Evolutionary conservation across 2,797 vertebrate species (phyloP), one percentile per base, ranked within the genome.

Genomic region (Danio choprae): DNA sequence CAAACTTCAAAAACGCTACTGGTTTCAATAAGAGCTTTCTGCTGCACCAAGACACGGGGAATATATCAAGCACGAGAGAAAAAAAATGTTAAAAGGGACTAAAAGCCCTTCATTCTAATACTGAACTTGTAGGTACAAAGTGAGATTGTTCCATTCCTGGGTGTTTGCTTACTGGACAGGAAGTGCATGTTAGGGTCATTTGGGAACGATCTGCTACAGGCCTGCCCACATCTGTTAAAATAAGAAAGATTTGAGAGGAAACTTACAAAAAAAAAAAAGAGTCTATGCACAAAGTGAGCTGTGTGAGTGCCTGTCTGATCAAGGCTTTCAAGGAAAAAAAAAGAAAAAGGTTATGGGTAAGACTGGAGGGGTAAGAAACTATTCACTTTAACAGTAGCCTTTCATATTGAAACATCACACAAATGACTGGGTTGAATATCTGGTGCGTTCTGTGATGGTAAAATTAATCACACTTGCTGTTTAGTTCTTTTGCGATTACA

Each of bases 211-310:
- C 86, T 88, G 87, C 91, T 87, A 83, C 89, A 90, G 87, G 88
- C 88, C 89, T 92, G 86, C 86, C 90, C 88, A 92, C 94, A 94
- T 95, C 93, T 94, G 93, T 93, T 93, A 89, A 92, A 93, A 92
- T 93, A 92, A 86, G 91, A 89, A 83, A 89, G 90, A 89, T 88
- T 81, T 79, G 29, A 82, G 50, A 77, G 83, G 73, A 83, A 84
- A 80, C 79, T 43, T 58, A 56, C 63, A 65, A 76, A 56, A 82
- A 78, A 84, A 86, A 85, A 46, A 48, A 70, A 59, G 22, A 71
- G 43, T 53, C 59, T 81, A 48, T 62, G 63, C 80, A 87, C 82
- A 80, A 69, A 79, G 81, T 29, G 50, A 56, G 48, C 77, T 70
- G 82, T 86, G 72, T 85, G 65, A 82, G 83, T 59, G 72, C 73